phyloP scores from a whole-genome alignment of 1,140 invertebrate genomes.

The Amyelois transitella region DNA sequence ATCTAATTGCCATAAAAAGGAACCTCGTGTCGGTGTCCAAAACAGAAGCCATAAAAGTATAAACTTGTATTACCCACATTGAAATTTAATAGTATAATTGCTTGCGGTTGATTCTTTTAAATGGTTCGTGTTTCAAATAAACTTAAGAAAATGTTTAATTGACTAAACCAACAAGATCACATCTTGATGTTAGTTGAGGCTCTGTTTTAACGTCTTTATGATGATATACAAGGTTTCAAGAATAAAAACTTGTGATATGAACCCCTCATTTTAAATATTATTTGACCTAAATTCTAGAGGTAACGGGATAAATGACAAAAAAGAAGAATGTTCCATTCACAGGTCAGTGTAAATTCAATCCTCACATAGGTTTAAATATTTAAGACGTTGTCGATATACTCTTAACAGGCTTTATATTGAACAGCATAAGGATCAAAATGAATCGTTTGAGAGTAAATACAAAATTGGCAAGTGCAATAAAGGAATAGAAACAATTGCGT shows the following conservation, averaged over 20 bases:
- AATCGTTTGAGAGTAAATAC: neutral
- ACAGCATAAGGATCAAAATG: neutral
- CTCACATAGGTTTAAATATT: no score
- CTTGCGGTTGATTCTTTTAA: neutral
- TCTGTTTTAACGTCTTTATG: no score
- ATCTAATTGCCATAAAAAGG: slow-evolving; percentile 37
- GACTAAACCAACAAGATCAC: no score
- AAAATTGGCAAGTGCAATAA: slow-evolving; percentile 21
- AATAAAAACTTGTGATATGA: no score
- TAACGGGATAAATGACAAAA: neutral
- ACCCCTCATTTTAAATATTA: neutral
- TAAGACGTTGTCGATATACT: no score
- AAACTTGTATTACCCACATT: neutral
- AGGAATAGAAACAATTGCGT: slow-evolving; percentile 54
- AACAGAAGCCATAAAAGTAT: slow-evolving; percentile 2
- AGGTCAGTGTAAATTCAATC: neutral
- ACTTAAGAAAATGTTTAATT: no score
- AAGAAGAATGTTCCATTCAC: neutral
- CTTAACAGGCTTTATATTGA: no score
- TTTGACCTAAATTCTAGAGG: neutral
- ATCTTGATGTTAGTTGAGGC: no score
- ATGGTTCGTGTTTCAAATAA: no score
- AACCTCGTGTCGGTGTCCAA: slow-evolving; percentile 21
- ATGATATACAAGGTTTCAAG: no score
- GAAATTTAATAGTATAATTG: neutral